These are phyloP conservation scores for Trachymyrmex septentrionalis DNA, from an alignment of 1,140 invertebrate genomes.

Conservation along the genomic window DNA sequence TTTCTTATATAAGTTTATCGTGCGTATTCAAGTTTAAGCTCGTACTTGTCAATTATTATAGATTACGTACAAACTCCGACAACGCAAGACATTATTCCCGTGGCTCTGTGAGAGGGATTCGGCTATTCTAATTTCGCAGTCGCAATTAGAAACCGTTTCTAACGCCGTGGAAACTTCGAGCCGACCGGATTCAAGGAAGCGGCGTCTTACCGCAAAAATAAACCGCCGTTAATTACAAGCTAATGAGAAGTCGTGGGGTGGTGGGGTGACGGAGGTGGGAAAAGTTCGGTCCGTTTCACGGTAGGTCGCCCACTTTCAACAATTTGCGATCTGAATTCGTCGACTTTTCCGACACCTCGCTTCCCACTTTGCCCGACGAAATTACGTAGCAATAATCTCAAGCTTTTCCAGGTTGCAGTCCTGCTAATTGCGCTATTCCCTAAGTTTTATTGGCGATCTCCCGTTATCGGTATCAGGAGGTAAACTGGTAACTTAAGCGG, in stretches of 20 bases:
- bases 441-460: conserved; percentile 51
- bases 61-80: conserved; percentile 24
- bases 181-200: conserved; percentile 55
- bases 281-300: conserved; percentile 51
- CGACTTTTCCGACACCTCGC: conserved; percentile 46
- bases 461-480: conserved; percentile 37
- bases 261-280: not conserved
- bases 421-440: conserved; percentile 48
- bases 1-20: not conserved
- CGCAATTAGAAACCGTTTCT: conserved; percentile 50
- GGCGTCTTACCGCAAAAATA: conserved; percentile 60
- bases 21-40: not conserved
- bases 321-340: conserved; percentile 61
- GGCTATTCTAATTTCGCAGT: conserved; percentile 65
- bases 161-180: conserved; percentile 53
- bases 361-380: conserved; percentile 8
- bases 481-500: conserved; percentile 30
- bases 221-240: conserved; percentile 62
- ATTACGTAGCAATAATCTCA: conserved; percentile 60
- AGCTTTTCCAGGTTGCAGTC: conserved; percentile 28
- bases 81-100: conserved; percentile 65
- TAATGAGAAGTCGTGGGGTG: conserved; percentile 48
- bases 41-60: conserved; percentile 26
- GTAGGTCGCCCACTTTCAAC: conserved; percentile 51
- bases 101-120: conserved; percentile 25